A percentile compares a stretch with the other conserved stretches of the same genome.
phyloP scores from a whole-genome alignment of 2,113 vertebrate genomes.

The Eira barbara region DNA sequence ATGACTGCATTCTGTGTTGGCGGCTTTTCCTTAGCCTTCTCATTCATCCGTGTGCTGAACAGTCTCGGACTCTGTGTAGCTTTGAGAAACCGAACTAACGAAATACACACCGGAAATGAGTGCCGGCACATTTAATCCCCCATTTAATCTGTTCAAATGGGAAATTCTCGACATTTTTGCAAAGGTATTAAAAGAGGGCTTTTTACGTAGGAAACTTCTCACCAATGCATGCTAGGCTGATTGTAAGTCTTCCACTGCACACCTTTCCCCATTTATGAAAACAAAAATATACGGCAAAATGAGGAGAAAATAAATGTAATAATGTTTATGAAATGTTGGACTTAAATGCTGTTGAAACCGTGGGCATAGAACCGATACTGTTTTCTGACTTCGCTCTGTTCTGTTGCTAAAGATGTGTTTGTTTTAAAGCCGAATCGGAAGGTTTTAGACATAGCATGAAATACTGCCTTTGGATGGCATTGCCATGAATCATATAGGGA shows the following conservation, averaged over 20 bases:
- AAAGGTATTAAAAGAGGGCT: not conserved
- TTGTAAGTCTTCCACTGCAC: not conserved
- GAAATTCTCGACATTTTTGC: not conserved
- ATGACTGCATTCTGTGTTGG: not conserved
- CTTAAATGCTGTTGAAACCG: not conserved
- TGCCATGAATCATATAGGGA: not conserved
- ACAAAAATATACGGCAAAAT: not conserved
- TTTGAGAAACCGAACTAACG: not conserved
- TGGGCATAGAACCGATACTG: not conserved
- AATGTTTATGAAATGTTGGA: not conserved
- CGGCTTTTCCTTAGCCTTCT: not conserved
- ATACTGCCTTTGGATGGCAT: not conserved
- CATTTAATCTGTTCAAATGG: not conserved
- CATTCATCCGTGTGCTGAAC: fast-evolving
- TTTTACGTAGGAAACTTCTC: not conserved
- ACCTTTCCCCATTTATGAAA: not conserved
- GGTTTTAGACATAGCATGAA: not conserved
- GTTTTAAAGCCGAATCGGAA: not conserved
- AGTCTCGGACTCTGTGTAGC: not conserved
- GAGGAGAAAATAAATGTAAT: not conserved
- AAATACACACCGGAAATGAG: not conserved
- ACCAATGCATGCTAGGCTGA: not conserved
- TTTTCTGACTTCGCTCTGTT: not conserved
- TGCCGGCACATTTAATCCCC: not conserved
- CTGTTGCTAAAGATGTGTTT: not conserved